These are phyloP conservation scores for Euleptes europaea DNA, from an alignment of 2,113 vertebrate species.

Conservation along the genomic window DNA sequence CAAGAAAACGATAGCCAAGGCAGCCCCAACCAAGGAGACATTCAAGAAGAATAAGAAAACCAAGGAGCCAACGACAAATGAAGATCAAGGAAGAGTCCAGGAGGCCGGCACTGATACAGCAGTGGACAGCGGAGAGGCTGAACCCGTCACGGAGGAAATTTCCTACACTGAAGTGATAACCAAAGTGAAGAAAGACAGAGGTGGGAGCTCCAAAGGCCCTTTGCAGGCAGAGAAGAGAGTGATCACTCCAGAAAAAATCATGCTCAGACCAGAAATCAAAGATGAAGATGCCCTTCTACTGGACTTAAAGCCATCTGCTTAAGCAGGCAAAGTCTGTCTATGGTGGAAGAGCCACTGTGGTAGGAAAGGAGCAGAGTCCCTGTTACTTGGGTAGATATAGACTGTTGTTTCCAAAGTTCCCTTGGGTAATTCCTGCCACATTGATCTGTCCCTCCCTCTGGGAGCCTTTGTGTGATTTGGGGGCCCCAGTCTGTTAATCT, in stretches of 20 bases:
- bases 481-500: not conserved
- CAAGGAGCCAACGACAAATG: conserved; percentile 78
- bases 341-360: not conserved
- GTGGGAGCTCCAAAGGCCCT: conserved; percentile 65
- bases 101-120: conserved; percentile 61
- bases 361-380: conserved; percentile 7
- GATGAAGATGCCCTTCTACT: conserved; percentile 76
- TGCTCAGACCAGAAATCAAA: conserved; percentile 76
- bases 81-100: conserved; percentile 84
- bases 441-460: not conserved
- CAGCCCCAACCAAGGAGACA: conserved; percentile 85
- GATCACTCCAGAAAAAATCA: conserved; percentile 66
- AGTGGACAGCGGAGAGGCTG: conserved; percentile 66
- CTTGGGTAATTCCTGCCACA: not conserved
- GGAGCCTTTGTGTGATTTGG: not conserved
- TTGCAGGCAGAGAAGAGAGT: conserved; percentile 55
- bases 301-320: conserved; percentile 87
- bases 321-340: conserved; percentile 36
- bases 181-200: conserved; percentile 82
- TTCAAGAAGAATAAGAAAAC: conserved; percentile 88
- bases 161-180: conserved; percentile 82
- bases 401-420: not conserved
- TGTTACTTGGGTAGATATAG: not conserved
- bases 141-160: conserved; percentile 80
- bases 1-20: conserved; percentile 91